Percentiles rank a stretch among this genome's conserved stretches.
These are phyloP conservation scores for Standfussiana lucernea DNA, from an alignment of 2,888 invertebrate species.

Conservation along the genomic window DNA sequence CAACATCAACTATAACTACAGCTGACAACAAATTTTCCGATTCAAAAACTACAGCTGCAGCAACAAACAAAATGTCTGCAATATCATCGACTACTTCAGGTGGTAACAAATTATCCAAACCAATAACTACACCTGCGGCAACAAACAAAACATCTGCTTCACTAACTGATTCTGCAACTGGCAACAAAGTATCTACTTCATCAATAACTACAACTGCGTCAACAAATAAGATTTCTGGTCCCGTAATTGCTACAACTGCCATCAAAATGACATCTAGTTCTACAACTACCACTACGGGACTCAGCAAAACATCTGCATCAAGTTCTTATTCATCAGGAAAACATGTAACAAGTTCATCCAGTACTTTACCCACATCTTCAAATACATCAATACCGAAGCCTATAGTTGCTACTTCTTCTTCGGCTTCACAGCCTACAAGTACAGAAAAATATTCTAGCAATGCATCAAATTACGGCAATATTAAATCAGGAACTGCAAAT, in stretches of 20 bases:
- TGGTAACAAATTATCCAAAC: background rate
- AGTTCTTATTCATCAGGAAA: conserved; percentile 45
- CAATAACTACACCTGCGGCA: background rate
- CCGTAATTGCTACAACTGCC: conserved; percentile 15
- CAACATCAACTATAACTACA: background rate
- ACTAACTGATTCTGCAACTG: background rate
- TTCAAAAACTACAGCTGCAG: background rate
- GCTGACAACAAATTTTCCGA: conserved; percentile 16
- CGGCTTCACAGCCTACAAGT: conserved; percentile 12
- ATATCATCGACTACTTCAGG: background rate
- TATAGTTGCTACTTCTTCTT: conserved; percentile 1
- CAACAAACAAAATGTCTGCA: conserved; percentile 12
- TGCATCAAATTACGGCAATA: conserved; percentile 43
- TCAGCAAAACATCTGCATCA: conserved; percentile 28
- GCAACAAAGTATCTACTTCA: conserved; percentile 19
- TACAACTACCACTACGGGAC: conserved; percentile 4
- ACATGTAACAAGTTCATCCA: conserved; percentile 40
- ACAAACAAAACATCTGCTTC: conserved; percentile 12
- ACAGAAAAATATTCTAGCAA: conserved; percentile 36
- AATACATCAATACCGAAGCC: conserved; percentile 28
- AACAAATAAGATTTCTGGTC: conserved; percentile 19
- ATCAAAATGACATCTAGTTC: conserved; percentile 5
- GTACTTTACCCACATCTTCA: conserved; percentile 3
- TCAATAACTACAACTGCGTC: conserved; percentile 8
- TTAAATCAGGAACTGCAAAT: conserved; percentile 36